Base-by-base conservation (phyloP, 92 coral and sea anemone genomes). In the Zoanthus sociatus region DNA sequence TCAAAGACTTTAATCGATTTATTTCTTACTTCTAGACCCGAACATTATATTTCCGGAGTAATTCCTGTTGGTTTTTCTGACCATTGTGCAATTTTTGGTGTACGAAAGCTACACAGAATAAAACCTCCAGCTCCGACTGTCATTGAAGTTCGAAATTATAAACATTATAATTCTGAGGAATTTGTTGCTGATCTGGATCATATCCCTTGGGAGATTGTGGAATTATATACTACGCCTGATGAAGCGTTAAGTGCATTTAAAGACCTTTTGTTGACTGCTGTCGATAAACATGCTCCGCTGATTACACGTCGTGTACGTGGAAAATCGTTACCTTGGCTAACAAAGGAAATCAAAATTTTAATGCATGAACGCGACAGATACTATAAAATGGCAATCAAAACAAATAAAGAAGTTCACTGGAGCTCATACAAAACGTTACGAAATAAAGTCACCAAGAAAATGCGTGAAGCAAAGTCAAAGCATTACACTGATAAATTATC, bases 391-490 rank as follows among this genome's bases (percentile, higher is more conserved):
- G 60, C 90, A 10, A 81, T 66, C 51, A 66, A 66, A 66, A 66
- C 71, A 66, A 66, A 66, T 21, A 87, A 79, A 69, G 87, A 87
- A 77, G 6, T 88, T 58, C 77, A 88, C 67, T 88, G 91, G 88
- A 88, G 91, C 64, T 44, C 46, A 12, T 88, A 69, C 44, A 88
- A 82, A 60, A 53, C 79, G 54, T 81, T 87, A 47, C 86, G 91
- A 53, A 88, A 83, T 69, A 7, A 33, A 47, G 77, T 83, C n/a
- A 83, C 13, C 74, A 73, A 15, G 61, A 83, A 47, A 42, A 67
- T 83, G 61, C 55, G 87, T 16, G 48, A 83, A 69, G 77, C 77
- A 42, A 83, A 83, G 77, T 13, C 18, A 47, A 47, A 56, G 64
- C 64, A 37, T 37, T 37, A 37, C 42, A 37, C 42, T 37, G 42